Conservation (phyloP, 2,888 invertebrate genomes). For the Spodoptera exigua region DNA sequence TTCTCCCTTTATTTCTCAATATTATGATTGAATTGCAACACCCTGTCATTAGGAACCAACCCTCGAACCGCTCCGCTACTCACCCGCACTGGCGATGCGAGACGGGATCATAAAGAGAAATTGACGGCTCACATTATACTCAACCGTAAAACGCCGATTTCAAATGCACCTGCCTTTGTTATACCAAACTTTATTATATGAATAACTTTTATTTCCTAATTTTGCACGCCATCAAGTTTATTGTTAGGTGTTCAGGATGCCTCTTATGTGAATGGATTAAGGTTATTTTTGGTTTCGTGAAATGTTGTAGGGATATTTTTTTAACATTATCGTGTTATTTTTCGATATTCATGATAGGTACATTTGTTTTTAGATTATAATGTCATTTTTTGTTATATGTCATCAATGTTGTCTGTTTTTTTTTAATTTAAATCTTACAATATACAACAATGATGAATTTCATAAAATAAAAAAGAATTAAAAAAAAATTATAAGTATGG, state of each 20-base stretch:
- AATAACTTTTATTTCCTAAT: slow-evolving; percentile 53
- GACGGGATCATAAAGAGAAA: slow-evolving; percentile 75
- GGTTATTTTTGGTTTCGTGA: too few species aligned
- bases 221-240: slow-evolving; percentile 44
- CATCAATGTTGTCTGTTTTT: too few species aligned
- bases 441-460: background rate
- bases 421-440: too few species aligned
- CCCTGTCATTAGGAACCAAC: slow-evolving; percentile 43
- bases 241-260: slow-evolving; percentile 5
- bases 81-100: slow-evolving; percentile 66
- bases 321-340: too few species aligned
- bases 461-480: too few species aligned
- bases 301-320: too few species aligned
- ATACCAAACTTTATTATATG: slow-evolving; percentile 40
- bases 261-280: background rate
- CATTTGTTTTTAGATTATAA: too few species aligned
- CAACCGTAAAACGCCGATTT: slow-evolving; percentile 74
- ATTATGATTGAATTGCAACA: background rate
- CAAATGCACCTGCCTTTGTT: slow-evolving; percentile 69
- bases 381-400: too few species aligned
- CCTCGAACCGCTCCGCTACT: slow-evolving; percentile 60
- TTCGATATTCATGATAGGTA: too few species aligned
- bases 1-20: too few species aligned
- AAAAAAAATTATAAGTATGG: too few species aligned
- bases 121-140: slow-evolving; percentile 77